Evolutionary conservation across 2,888 invertebrate genomes (phyloP).

Genomic region (Horisme vitalbata): DNA sequence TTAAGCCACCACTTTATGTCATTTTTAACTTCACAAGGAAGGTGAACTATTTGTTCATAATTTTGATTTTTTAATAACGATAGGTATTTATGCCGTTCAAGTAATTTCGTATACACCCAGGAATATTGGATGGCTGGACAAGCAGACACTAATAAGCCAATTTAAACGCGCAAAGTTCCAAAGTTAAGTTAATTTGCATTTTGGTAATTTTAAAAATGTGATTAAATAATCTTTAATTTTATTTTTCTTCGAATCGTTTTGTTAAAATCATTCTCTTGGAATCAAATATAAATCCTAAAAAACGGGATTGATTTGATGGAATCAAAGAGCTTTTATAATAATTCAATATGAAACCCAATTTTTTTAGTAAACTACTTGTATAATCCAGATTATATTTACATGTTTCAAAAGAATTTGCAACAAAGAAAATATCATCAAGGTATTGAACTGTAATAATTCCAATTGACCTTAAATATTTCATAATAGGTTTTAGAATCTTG

Average conservation of each 20-base stretch:
- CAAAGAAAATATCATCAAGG: no score
- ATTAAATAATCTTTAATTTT: not conserved
- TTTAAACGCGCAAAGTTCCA: not conserved
- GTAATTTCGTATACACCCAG: not conserved
- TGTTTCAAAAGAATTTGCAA: not conserved
- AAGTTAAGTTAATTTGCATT: not conserved
- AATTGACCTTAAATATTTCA: not conserved
- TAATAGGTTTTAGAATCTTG: not conserved
- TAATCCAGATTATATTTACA: not conserved
- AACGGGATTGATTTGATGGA: not conserved
- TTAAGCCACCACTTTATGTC: slow-evolving; percentile 1
- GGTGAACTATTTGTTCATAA: not conserved
- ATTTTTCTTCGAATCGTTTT: not conserved
- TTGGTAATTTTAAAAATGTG: not conserved
- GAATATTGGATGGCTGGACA: slow-evolving; percentile 1
- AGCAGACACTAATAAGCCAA: not conserved
- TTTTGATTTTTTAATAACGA: not conserved
- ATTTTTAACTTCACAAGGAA: not conserved
- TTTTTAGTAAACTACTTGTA: not conserved
- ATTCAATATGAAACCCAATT: not conserved
- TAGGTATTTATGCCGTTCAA: no score
- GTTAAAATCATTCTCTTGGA: not conserved
- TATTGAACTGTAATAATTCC: no score
- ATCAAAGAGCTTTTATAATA: not conserved
- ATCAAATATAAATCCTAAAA: not conserved